Conservation (phyloP, 2,113 vertebrate genomes). For the Pedionomus torquatus region DNA sequence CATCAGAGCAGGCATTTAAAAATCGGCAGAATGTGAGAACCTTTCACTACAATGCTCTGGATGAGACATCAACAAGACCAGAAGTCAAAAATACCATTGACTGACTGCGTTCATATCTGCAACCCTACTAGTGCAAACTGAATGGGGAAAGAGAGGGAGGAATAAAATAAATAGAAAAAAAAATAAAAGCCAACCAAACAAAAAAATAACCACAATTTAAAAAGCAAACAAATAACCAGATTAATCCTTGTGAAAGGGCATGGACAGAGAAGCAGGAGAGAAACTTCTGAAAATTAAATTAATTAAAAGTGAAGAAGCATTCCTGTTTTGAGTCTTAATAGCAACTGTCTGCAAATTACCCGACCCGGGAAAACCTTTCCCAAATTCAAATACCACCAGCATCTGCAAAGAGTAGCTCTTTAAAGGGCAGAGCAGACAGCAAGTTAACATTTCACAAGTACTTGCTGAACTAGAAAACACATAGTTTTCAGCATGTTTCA, state of each 20-base stretch:
- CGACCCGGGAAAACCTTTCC: background rate
- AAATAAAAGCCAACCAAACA: background rate
- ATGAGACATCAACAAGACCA: background rate
- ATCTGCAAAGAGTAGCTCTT: background rate
- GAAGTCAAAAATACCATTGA: background rate
- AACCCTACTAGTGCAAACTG: background rate
- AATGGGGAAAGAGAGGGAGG: rapidly evolving
- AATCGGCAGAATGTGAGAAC: background rate
- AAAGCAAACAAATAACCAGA: background rate
- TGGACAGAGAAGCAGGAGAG: background rate
- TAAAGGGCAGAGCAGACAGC: background rate
- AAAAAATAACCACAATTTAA: background rate
- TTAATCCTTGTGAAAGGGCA: background rate
- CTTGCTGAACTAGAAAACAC: background rate
- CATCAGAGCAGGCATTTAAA: background rate
- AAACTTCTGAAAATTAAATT: background rate
- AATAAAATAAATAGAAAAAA: too few relatives aligned
- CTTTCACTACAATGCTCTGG: background rate
- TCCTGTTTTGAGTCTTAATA: background rate
- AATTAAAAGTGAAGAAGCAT: background rate
- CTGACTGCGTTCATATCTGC: background rate
- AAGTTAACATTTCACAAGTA: slow-evolving; percentile 1
- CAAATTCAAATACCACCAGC: background rate
- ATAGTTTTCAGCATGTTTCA: background rate
- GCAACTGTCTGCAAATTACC: background rate